Evolutionary conservation across 2,113 vertebrate species (phyloP).

Genomic region (Strigops habroptila): DNA sequence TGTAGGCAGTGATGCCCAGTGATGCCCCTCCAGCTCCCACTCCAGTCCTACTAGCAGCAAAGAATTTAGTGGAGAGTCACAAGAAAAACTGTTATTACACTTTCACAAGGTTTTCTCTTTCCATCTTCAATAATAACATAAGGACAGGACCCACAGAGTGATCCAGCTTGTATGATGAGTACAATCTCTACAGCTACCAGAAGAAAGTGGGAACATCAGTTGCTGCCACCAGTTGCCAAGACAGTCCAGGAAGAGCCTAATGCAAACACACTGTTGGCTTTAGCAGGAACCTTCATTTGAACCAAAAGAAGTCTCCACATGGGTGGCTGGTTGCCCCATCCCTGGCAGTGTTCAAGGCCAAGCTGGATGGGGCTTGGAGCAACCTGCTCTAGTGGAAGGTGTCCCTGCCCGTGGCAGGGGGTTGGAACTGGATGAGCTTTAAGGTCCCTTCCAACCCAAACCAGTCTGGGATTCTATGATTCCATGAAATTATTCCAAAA

Average conservation of each 20-base stretch:
- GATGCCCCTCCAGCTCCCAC: accelerated
- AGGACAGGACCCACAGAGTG: accelerated
- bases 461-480: background rate
- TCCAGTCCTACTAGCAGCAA: background rate
- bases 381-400: background rate
- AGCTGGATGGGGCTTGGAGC: background rate
- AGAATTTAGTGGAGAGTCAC: background rate
- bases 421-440: background rate
- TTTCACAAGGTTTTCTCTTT: background rate
- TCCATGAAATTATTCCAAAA: background rate
- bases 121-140: background rate
- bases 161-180: background rate
- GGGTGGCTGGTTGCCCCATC: background rate
- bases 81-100: background rate
- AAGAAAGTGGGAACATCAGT: background rate
- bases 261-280: background rate
- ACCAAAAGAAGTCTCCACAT: too few species aligned
- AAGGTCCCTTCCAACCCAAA: background rate
- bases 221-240: background rate
- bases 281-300: background rate
- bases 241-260: background rate
- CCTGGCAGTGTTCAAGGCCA: background rate
- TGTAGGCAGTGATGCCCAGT: background rate
- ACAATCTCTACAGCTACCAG: background rate
- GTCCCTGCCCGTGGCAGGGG: background rate